Conservation (phyloP, 1,140 invertebrate genomes). For the Palaemon carinicauda region DNA sequence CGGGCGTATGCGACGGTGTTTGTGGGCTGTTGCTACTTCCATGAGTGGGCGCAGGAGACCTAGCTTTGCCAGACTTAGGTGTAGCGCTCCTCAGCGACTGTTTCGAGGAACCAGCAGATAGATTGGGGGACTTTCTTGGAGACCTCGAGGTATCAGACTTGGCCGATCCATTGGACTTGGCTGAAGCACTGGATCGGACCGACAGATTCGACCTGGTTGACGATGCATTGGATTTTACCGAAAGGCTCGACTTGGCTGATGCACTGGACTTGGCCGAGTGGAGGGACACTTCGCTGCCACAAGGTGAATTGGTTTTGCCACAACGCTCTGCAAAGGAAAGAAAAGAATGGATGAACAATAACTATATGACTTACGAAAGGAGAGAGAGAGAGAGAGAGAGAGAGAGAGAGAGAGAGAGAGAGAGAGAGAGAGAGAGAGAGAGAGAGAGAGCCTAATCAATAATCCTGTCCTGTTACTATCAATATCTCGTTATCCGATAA, state of each 20-base stretch:
- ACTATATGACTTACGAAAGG: too few relatives aligned
- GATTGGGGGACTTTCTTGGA: neutral
- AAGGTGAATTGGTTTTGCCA: constrained; percentile 11
- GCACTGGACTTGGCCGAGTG: constrained; percentile 22
- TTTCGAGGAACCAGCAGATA: neutral
- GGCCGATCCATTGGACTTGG: neutral
- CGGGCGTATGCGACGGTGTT: neutral
- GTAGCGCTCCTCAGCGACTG: neutral
- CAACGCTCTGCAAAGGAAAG: neutral
- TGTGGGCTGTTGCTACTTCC: neutral
- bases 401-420: neutral
- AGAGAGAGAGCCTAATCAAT: too few relatives aligned
- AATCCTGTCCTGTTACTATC: too few relatives aligned
- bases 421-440: neutral
- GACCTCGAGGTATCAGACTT: neutral
- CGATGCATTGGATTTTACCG: constrained; percentile 2
- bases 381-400: neutral
- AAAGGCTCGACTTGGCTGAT: constrained; percentile 3
- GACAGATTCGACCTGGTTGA: constrained; percentile 21
- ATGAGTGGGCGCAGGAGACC: neutral
- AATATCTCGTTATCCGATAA: too few relatives aligned
- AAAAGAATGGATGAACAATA: neutral
- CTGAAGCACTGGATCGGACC: constrained; percentile 7
- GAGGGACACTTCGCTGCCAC: constrained; percentile 34
- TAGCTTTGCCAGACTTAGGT: neutral